Evolutionary conservation across 2,797 vertebrate genomes (phyloP).

Genomic region (Momotus momota): DNA sequence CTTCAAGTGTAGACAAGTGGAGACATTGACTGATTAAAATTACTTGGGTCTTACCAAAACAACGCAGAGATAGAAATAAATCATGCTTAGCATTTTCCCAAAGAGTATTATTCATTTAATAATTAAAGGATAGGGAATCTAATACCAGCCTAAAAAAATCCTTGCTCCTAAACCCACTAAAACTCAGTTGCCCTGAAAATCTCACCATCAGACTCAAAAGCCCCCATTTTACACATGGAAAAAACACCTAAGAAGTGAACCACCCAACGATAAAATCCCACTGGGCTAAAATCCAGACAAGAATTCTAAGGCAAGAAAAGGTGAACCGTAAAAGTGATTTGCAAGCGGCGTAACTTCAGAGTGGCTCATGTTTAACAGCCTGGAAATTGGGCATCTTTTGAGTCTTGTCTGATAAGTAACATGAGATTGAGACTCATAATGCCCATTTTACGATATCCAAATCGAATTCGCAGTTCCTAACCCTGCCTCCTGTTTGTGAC

Average conservation of each 20-base stretch:
- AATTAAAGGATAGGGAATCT: background rate
- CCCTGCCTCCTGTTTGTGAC: background rate
- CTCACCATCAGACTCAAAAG: background rate
- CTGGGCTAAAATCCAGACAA: background rate
- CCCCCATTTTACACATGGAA: background rate
- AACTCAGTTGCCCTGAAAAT: background rate
- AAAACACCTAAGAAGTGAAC: background rate
- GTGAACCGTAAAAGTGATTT: background rate
- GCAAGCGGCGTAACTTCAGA: background rate
- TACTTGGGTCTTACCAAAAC: background rate
- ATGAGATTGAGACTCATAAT: background rate
- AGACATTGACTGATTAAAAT: background rate
- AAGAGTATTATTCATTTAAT: background rate
- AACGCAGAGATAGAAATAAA: background rate
- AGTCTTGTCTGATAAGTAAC: background rate
- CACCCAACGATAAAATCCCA: background rate
- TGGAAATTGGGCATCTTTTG: background rate
- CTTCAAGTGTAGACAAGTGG: background rate
- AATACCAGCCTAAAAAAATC: background rate
- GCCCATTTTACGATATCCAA: background rate
- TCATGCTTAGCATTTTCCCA: background rate
- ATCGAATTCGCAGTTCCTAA: background rate
- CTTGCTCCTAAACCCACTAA: background rate
- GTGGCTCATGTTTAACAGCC: background rate
- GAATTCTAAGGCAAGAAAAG: background rate